These are phyloP conservation scores for Macrochelys suwanniensis DNA, from an alignment of 2,797 vertebrate species.

Conservation along the genomic window DNA sequence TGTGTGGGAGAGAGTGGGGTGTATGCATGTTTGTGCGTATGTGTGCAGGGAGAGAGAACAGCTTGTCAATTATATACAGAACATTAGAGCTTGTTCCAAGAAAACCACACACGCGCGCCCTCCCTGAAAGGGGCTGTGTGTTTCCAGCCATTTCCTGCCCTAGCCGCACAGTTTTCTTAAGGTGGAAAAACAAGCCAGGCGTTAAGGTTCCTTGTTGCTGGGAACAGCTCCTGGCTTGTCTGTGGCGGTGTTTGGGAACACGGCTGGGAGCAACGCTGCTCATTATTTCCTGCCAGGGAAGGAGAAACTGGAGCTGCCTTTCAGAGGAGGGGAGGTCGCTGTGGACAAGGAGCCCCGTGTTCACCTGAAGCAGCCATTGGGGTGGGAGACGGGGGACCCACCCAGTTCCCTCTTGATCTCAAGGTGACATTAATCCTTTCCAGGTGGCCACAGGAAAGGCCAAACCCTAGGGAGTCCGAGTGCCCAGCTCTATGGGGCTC, in stretches of 20 bases:
- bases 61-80: constrained; percentile 29
- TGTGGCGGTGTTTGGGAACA: constrained; percentile 9
- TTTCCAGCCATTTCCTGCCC: constrained; percentile 50
- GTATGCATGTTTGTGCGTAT: not conserved
- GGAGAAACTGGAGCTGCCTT: constrained; percentile 33
- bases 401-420: not conserved
- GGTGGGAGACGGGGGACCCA: not conserved
- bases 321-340: constrained; percentile 16
- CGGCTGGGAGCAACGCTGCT: not conserved
- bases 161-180: constrained; percentile 45
- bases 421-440: not conserved
- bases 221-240: constrained; percentile 57
- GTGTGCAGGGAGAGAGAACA: constrained; percentile 42
- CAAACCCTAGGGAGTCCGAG: not conserved
- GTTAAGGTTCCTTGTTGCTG: constrained; percentile 55
- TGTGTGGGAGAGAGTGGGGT: not conserved
- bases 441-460: not conserved
- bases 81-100: not conserved
- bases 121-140: constrained; percentile 74
- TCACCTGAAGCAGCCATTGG: not conserved
- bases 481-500: no score
- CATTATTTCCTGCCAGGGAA: constrained; percentile 40
- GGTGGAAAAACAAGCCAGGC: constrained; percentile 70
- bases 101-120: constrained; percentile 7
- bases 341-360: constrained; percentile 37